These are phyloP conservation scores for Synergus itoensis DNA, from an alignment of 2,888 invertebrate genomes.

Conservation along the genomic window DNA sequence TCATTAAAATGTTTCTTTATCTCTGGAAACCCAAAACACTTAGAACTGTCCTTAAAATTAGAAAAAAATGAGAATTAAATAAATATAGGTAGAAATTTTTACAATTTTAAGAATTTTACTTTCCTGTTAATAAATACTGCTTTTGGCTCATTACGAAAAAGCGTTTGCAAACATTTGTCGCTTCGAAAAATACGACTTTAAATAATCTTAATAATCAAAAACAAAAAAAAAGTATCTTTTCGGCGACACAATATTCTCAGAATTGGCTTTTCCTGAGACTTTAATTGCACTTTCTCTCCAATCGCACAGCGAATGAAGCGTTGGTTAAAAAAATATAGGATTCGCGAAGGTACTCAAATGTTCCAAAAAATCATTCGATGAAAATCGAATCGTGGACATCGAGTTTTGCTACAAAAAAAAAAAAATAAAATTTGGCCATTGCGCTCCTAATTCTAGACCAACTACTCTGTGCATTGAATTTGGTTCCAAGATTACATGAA, in stretches of 20 bases:
- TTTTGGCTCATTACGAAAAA: background rate
- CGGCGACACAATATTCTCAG: background rate
- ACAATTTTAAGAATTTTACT: background rate
- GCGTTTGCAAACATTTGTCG: background rate
- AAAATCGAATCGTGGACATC: background rate
- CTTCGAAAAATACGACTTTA: background rate
- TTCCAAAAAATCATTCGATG: background rate
- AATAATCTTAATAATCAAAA: background rate
- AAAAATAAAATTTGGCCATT: slow-evolving; percentile 9
- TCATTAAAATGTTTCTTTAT: no score
- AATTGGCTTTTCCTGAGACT: background rate
- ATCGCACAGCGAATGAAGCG: background rate
- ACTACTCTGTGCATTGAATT: background rate
- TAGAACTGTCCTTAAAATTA: background rate
- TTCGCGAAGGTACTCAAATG: background rate
- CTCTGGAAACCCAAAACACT: background rate
- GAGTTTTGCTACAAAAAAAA: background rate
- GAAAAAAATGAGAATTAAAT: background rate
- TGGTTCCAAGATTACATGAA: background rate
- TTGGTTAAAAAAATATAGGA: slow-evolving; percentile 7
- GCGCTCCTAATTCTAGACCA: slow-evolving; percentile 5
- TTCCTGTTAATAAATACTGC: background rate
- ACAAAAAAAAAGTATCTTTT: background rate
- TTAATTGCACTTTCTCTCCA: slow-evolving; percentile 6
- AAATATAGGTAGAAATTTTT: background rate